Evolutionary conservation across 2,797 vertebrate species (phyloP), one percentile per base, ranked within the genome.

Genomic region (Phoxinus dragarum): DNA sequence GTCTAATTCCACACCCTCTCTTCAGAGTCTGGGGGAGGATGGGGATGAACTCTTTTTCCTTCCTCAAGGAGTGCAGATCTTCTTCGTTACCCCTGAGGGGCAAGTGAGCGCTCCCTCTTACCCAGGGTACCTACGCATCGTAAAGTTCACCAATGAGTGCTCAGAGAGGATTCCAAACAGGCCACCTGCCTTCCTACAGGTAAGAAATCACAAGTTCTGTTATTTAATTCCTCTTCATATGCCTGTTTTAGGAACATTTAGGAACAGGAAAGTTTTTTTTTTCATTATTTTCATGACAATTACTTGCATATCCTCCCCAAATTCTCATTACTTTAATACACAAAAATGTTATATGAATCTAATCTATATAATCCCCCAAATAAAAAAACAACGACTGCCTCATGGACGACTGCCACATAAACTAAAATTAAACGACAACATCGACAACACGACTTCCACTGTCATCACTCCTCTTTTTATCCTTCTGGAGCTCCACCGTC

Each of bases 101-200:
- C 96, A 96, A 12, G 98, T 99, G 72, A 99, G 98, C 12, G 98
- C 98, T 19, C 98, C 98, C 0, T 99, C 98, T 0, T 99, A 99
- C 90, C 98, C 98, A 0, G 97, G 98, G 23, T 99, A 96, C 92
- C 97, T 99, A 59, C 96, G 98, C 44, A 96, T 99, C 0, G 97
- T 99, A 75, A 98, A 95, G 90, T 99, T 99, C 86, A 96, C 97
- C 88, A 94, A 93, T 31, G 93, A 96, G 34, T 92, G 86, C 19
- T 93, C 94, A 4, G 96, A 96, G 27, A 89, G 71, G 0, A 91
- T 90, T 77, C 96, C 92, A 52, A 94, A 91, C 87, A 95, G 94
- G 42, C 98, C 98, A 17, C 97, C 97, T 11, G 98, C 97, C 0
- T 98, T 99, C 92, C 95, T 99, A 86, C 98, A 99, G 97, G 98